phyloP scores from a whole-genome alignment of 2,797 vertebrate genomes.

The Loriculus beryllinus region DNA sequence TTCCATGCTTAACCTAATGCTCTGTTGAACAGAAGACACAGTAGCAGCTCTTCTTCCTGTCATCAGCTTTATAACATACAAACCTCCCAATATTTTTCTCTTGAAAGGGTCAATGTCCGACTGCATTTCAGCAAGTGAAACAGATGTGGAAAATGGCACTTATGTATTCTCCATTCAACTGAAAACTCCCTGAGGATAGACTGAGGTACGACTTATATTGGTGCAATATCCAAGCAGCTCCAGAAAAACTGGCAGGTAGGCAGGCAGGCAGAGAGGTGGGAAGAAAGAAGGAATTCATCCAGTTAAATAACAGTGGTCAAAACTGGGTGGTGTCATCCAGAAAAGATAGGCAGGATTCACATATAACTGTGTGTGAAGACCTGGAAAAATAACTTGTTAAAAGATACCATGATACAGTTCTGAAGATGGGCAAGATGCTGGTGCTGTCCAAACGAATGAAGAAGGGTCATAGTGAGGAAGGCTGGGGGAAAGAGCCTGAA shows the following conservation, averaged over 20 bases:
- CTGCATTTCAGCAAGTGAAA: not conserved
- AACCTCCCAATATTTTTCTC: not conserved
- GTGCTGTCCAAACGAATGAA: not conserved
- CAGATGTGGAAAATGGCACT: not conserved
- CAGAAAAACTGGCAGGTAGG: not conserved
- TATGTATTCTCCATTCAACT: not conserved
- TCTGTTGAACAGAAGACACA: not conserved
- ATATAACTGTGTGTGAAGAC: fast-evolving
- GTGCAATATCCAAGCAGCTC: not conserved
- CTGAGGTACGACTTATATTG: not conserved
- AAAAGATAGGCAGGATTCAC: not conserved
- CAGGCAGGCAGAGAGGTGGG: not conserved
- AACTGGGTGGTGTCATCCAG: not conserved
- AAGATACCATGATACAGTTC: not conserved
- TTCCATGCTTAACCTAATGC: not conserved
- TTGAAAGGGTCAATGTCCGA: not conserved
- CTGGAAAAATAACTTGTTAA: not conserved
- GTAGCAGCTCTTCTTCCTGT: not conserved
- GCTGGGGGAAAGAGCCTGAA: not conserved
- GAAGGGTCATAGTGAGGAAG: not conserved
- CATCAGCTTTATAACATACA: not conserved
- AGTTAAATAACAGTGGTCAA: not conserved
- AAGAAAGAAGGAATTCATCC: not conserved
- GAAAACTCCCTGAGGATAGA: not conserved
- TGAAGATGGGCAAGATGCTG: not conserved